A percentile compares a stretch with the other conserved stretches of the same genome.
These are phyloP conservation scores for Charina bottae DNA, from an alignment of 2,113 vertebrate genomes.

Conservation along the genomic window DNA sequence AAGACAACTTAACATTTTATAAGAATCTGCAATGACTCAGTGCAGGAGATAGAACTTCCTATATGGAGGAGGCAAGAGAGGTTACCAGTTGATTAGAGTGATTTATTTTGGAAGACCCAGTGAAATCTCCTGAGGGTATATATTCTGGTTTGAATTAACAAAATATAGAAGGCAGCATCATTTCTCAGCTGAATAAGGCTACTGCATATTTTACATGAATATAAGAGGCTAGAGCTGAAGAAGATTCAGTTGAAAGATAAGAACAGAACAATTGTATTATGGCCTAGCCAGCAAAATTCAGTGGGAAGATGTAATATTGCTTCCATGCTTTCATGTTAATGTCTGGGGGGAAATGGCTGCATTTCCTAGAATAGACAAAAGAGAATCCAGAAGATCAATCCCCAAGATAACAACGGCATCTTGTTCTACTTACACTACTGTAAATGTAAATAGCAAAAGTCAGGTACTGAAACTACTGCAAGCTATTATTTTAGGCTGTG, in stretches of 20 bases:
- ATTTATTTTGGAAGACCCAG: background rate
- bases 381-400: background rate
- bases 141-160: background rate
- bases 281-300: background rate
- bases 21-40: background rate
- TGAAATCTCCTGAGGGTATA: background rate
- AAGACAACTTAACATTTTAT: background rate
- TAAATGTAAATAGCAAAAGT: background rate
- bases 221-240: background rate
- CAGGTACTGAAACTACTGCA: background rate
- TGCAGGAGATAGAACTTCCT: background rate
- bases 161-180: background rate
- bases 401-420: background rate
- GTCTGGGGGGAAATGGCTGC: background rate
- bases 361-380: background rate
- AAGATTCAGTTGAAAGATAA: background rate
- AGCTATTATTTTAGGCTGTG: background rate
- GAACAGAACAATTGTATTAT: background rate
- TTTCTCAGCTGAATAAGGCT: background rate
- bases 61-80: too few relatives aligned
- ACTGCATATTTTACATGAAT: background rate
- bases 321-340: background rate
- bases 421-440: background rate
- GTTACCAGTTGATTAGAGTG: background rate
- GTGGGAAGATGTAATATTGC: background rate